Base-by-base conservation (phyloP, 1,140 invertebrate genomes). In the Centruroides vittatus region DNA sequence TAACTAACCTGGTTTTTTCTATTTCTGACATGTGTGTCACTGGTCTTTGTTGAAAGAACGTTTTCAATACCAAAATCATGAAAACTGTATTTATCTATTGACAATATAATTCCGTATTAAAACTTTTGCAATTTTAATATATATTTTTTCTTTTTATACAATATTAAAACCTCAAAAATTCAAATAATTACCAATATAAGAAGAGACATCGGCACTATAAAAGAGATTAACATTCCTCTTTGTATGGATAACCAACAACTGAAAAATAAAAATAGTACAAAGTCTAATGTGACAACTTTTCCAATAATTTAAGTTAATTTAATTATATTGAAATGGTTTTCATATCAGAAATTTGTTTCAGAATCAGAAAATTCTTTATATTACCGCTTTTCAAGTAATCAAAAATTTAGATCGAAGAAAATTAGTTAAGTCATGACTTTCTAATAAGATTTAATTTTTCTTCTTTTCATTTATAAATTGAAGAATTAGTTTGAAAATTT, bases 181-280 rank as follows among this genome's bases (percentile, higher is more conserved):
- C 0, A 11, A 36, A 54, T 9, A 68, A 70, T 82, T 58, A 82
- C 75, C 53, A 84, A 67, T 52, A 86, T 84, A 12, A 85, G 70
- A 35, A 80, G 70, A 65, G 80, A 82, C 0, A 82, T 78, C 34
- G 84, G 84, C 13, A 82, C 73, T 77, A 85, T 83, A 65, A 84
- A 85, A 34, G 84, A 83, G 64, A 84, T 73, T 5, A 85, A 76
- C 81, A 85, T 85, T 5, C 83, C 83, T 68, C 81, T 80, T 69
- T 83, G 80, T 35, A 85, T 79, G 0, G 82, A 84, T 76, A 85
- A 81, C 80, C 83, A 86, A 69, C 84, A 86, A 67, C 69, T 70
- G 41, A 4, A 64, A 61, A 52, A 23, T 11, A 57, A 58, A 23
- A 47, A 61, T 13, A 65, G 63, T 60, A 12, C 36, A 50, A 23